Base-by-base conservation (phyloP, 2,113 vertebrate genomes). In the Paratilapia polleni region DNA sequence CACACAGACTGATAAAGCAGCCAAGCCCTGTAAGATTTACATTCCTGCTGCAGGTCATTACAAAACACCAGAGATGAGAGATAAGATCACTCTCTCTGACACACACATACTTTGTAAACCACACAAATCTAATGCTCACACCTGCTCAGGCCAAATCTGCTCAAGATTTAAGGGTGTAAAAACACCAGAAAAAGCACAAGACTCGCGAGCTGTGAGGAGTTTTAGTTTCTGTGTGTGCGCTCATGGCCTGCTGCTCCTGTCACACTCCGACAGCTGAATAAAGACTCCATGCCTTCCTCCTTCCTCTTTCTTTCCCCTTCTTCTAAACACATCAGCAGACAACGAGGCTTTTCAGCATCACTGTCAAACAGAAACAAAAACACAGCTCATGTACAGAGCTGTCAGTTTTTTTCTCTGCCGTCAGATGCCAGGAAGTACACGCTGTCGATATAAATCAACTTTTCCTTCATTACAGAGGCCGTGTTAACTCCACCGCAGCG, bases 241-340 rank as follows among this genome's bases (percentile, higher is more conserved):
- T 9, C 6, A 9, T 31, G 47, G 9, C 60, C 80, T 47, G 75
- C 75, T 56, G 81, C 20, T 70, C 66, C 24, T 4, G 64, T 47
- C 64, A 49, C 41, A 26, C 24, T 17, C 43, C 74, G 85, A 82
- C 85, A 78, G 70, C 11, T 83, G 34, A 26, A 86, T 54, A 82
- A 87, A 87, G 70, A 75, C 86, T 49, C 76, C 61, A 66, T 12
- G 64, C 56, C 61, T 22, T 28, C 78, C 78, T 82, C 20, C 60
- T 80, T 89, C 78, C 78, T 59, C 81, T 9, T 15, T 22, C 20
- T 56, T 20, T 28, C n/a, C 70, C 14, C 63, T 38, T 61, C 6
- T 61, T 78, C 64, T 52, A 52, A 68, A 19, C 66, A 24, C 62
- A 0, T 41, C 62, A 1, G 34, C 20, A 22, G 15, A 14, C 2